phyloP scores from a whole-genome alignment of 1,140 invertebrate genomes.

The Leucophenga varia region DNA sequence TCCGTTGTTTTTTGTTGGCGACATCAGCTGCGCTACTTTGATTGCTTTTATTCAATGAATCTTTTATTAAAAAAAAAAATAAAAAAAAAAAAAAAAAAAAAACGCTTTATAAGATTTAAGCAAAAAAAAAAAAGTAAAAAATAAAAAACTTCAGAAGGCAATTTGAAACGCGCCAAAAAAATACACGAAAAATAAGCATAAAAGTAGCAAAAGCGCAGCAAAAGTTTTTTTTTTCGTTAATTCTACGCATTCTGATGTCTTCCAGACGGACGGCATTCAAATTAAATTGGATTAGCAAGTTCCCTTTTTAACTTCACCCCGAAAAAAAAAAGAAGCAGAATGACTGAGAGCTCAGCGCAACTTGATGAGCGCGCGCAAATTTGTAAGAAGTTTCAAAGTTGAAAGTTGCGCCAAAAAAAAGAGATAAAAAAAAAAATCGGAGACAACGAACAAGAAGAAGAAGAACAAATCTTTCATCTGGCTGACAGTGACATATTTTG shows the following conservation, averaged over 20 bases:
- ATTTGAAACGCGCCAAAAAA: too few relatives aligned
- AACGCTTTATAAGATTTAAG: too few relatives aligned
- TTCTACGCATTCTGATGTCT: conserved; percentile 26
- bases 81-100: too few relatives aligned
- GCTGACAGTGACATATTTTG: conserved; percentile 55
- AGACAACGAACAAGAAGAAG: not conserved
- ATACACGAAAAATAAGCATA: too few relatives aligned
- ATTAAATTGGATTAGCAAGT: conserved; percentile 55
- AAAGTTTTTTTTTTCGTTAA: not conserved
- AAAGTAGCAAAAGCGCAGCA: too few relatives aligned
- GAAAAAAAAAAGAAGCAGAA: conserved; percentile 8
- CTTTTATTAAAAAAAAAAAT: too few relatives aligned
- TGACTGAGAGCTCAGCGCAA: not conserved
- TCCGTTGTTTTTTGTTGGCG: too few relatives aligned
- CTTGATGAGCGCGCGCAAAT: not conserved
- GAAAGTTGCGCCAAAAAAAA: conserved; percentile 15
- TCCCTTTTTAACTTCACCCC: conserved; percentile 50
- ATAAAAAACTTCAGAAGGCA: too few relatives aligned
- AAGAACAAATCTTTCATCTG: conserved; percentile 41
- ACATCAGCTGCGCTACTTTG: too few relatives aligned
- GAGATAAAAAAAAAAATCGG: conserved; percentile 1
- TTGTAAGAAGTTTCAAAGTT: conserved; percentile 1
- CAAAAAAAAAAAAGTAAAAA: too few relatives aligned
- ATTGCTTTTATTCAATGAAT: too few relatives aligned
- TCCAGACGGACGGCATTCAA: conserved; percentile 55